Evolutionary conservation across 2,797 vertebrate genomes (phyloP).

Genomic region (Bradypodion ventrale): DNA sequence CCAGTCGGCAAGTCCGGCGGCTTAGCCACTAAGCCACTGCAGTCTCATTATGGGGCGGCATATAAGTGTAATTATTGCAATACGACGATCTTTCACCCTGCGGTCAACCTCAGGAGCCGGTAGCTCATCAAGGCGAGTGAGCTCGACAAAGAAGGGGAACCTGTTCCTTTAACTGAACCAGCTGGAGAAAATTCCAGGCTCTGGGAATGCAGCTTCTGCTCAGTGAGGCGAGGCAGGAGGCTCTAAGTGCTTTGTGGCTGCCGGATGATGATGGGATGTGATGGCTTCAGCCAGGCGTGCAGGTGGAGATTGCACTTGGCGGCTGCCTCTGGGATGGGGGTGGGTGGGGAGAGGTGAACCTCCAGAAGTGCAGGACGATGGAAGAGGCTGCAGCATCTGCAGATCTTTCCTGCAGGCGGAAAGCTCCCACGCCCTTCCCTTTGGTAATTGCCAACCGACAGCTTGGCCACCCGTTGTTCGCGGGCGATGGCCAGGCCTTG

Average conservation of each 20-base stretch:
- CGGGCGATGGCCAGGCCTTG: neutral
- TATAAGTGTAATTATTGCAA: too few species aligned
- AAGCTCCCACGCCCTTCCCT: neutral
- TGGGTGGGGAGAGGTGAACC: constrained; percentile 17
- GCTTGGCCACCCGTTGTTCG: neutral
- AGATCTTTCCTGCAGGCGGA: neutral
- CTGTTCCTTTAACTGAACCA: constrained; percentile 30
- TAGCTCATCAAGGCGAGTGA: neutral
- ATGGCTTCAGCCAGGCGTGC: constrained; percentile 26
- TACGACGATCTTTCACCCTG: neutral
- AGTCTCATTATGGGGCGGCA: too few species aligned
- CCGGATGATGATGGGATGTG: constrained; percentile 19
- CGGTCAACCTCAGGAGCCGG: neutral
- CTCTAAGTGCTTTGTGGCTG: constrained; percentile 32
- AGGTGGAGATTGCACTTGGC: constrained; percentile 38
- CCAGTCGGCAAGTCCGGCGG: too few species aligned
- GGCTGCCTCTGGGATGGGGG: constrained; percentile 31
- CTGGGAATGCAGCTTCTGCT: constrained; percentile 10
- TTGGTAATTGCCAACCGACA: neutral
- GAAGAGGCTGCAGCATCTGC: neutral
- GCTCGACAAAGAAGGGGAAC: accelerated
- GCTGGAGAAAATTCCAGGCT: constrained; percentile 30
- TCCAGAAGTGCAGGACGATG: neutral
- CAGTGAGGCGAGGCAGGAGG: constrained; percentile 23
- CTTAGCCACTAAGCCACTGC: too few species aligned